phyloP scores from a whole-genome alignment of 2,113 vertebrate genomes.

The Syngnathus floridae region DNA sequence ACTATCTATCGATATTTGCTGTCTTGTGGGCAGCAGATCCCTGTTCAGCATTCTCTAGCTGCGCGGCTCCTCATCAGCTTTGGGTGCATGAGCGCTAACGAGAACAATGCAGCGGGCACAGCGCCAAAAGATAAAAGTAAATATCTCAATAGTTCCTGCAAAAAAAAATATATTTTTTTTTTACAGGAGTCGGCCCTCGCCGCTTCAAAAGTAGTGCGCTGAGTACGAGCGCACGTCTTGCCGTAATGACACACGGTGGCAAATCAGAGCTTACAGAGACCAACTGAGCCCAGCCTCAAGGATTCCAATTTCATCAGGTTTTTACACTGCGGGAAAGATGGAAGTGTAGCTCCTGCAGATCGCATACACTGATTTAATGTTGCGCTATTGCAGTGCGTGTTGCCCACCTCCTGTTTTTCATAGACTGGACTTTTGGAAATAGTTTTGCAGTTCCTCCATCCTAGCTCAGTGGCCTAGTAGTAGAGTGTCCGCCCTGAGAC shows the following conservation, averaged over 20 bases:
- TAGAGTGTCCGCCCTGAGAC: no score
- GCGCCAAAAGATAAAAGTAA: constrained; percentile 35
- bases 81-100: constrained; percentile 12
- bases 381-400: neutral
- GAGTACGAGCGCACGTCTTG: constrained; percentile 20
- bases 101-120: constrained; percentile 18
- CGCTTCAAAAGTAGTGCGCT: constrained; percentile 41
- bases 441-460: no score
- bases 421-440: no score
- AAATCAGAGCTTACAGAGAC: constrained; percentile 28
- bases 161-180: constrained; percentile 25
- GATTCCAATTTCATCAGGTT: constrained; percentile 6
- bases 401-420: neutral
- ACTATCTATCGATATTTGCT: constrained; percentile 18
- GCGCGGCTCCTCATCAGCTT: constrained; percentile 38
- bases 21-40: constrained; percentile 18
- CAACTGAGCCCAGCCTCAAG: constrained; percentile 1
- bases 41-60: constrained; percentile 20
- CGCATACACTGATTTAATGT: constrained; percentile 11
- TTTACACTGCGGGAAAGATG: neutral
- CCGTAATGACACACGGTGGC: constrained; percentile 33
- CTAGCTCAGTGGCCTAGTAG: no score
- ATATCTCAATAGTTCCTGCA: constrained; percentile 24
- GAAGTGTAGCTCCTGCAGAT: constrained; percentile 8
- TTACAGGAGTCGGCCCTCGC: constrained; percentile 22